These are phyloP conservation scores for Therioaphis trifolii DNA, from an alignment of 2,888 invertebrate species.

Conservation along the genomic window DNA sequence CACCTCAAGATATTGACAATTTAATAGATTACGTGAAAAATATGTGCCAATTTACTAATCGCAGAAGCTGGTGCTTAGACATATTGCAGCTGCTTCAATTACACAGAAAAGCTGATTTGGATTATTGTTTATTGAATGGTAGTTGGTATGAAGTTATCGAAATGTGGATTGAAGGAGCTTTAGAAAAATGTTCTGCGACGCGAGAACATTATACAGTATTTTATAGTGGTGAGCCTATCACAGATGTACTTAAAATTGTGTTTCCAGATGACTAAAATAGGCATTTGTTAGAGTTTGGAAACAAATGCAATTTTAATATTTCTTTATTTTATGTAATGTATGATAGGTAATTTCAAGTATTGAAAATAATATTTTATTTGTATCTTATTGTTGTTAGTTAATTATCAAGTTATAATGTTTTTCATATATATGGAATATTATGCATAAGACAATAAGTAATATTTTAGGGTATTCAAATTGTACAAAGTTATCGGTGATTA, in stretches of 20 bases:
- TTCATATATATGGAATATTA: no score
- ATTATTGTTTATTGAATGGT: slow-evolving; percentile 9
- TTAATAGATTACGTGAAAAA: slow-evolving; percentile 46
- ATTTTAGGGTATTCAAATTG: no score
- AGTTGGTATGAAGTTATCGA: slow-evolving; percentile 40
- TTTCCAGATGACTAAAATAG: slow-evolving; percentile 3
- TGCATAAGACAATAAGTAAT: no score
- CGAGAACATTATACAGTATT: slow-evolving; percentile 26
- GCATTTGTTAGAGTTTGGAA: no score
- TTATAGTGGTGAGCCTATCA: slow-evolving; percentile 19
- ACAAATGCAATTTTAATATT: no score
- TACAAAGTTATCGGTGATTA: no score
- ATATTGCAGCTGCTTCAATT: slow-evolving; percentile 47
- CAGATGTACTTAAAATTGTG: slow-evolving; percentile 14
- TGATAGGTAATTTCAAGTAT: no score
- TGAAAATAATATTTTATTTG: no score
- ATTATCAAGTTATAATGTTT: no score
- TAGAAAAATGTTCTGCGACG: slow-evolving; percentile 21
- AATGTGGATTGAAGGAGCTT: slow-evolving; percentile 52
- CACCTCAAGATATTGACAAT: slow-evolving; percentile 17
- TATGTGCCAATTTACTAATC: slow-evolving; percentile 25
- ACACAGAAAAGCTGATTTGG: background rate
- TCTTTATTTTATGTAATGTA: no score
- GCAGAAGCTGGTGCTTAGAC: slow-evolving; percentile 48
- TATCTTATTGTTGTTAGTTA: no score